Conservation (phyloP, 2,797 vertebrate genomes). For the Ficedula albicollis region DNA sequence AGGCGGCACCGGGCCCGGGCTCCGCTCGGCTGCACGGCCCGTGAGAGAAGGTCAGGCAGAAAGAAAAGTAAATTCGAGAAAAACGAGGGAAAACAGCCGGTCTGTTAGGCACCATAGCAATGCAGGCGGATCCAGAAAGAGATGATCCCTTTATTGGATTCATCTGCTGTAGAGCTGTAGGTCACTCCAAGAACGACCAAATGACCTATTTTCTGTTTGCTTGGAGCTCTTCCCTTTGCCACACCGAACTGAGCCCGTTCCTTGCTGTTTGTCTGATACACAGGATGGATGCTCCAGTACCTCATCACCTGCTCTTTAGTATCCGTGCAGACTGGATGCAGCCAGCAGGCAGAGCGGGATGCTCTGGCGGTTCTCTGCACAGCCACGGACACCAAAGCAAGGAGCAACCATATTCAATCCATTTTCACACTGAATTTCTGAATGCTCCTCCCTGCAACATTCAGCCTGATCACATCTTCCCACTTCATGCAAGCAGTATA, state of each 20-base stretch:
- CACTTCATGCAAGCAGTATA: background rate
- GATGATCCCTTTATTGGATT: rapidly evolving
- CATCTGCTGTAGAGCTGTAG: background rate
- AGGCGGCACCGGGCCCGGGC: background rate
- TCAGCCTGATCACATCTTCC: background rate
- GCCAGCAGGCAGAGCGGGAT: background rate
- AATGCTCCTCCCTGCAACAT: background rate
- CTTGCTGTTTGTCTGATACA: background rate
- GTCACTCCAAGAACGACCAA: background rate
- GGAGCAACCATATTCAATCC: background rate
- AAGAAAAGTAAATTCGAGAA: background rate
- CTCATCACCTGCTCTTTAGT: background rate
- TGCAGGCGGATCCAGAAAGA: background rate
- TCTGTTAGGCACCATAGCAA: rapidly evolving
- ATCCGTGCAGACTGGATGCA: rapidly evolving
- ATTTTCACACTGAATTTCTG: background rate
- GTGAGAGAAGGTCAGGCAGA: background rate
- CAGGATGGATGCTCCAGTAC: too few relatives aligned
- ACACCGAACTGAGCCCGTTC: background rate
- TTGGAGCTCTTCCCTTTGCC: background rate
- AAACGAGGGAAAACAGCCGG: rapidly evolving
- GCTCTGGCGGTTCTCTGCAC: background rate
- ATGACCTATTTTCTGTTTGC: background rate
- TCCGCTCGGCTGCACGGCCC: rapidly evolving
- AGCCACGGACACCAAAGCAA: background rate